Evolutionary conservation across 2,797 vertebrate species (phyloP).

Genomic region (Neopelma chrysocephalum): DNA sequence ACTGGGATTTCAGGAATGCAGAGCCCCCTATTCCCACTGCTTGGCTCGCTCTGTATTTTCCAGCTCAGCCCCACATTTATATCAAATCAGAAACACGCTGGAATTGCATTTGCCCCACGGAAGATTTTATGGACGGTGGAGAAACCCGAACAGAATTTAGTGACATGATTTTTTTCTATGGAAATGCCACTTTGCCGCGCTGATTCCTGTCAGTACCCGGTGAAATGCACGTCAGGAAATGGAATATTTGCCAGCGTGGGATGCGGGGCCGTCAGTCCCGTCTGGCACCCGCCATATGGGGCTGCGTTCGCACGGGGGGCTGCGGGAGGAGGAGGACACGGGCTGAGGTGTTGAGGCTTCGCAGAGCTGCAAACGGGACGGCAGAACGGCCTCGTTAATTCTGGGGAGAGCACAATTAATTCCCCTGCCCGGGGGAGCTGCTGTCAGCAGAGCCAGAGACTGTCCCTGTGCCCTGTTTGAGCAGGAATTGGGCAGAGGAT

Average conservation of each 20-base stretch:
- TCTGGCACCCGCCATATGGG: slow-evolving; percentile 52
- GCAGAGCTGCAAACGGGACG: background rate
- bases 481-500: background rate
- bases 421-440: background rate
- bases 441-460: slow-evolving; percentile 5
- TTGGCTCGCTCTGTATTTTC: background rate
- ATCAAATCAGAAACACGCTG: background rate
- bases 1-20: background rate
- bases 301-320: background rate
- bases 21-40: background rate
- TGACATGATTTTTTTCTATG: background rate
- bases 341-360: background rate
- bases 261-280: background rate
- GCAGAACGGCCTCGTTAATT: background rate
- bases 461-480: fast-evolving
- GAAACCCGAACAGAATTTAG: background rate
- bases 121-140: background rate
- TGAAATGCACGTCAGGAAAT: background rate
- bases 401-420: background rate
- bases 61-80: background rate
- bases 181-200: background rate
- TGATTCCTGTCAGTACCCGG: background rate
- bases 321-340: background rate
- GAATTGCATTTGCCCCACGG: background rate
- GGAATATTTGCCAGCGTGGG: background rate